phyloP scores from a whole-genome alignment of 2,113 vertebrate genomes.

The Chloropsis hardwickii region DNA sequence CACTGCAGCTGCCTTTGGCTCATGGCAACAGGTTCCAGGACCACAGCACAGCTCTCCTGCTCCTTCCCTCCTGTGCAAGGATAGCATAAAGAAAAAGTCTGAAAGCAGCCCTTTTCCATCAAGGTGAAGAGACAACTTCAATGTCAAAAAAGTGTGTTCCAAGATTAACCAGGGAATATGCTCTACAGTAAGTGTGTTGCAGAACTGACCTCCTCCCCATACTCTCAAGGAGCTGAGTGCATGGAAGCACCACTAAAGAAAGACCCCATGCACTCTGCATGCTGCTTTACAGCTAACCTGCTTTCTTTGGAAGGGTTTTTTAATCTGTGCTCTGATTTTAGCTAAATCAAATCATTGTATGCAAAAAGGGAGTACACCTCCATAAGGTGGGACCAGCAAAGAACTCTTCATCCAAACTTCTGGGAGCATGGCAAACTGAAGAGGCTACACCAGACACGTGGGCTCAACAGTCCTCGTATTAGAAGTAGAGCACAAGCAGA shows the following conservation, averaged over 20 bases:
- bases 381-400: neutral
- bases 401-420: neutral
- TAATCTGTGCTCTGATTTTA: neutral
- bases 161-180: neutral
- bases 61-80: conserved; percentile 41
- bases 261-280: fast-evolving
- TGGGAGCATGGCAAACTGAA: neutral
- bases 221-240: neutral
- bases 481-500: neutral
- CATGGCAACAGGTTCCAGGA: conserved; percentile 79
- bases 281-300: neutral
- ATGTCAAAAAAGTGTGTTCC: neutral
- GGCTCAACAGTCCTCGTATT: neutral
- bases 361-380: neutral
- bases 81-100: neutral
- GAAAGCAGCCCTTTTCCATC: neutral
- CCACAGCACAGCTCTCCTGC: conserved; percentile 72
- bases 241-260: neutral
- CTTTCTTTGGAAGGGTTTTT: neutral
- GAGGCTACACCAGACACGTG: neutral
- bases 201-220: neutral
- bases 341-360: neutral
- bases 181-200: neutral
- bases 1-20: conserved; percentile 71
- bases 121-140: neutral